These are phyloP conservation scores for Apodemia mormo DNA, from an alignment of 2,888 invertebrate genomes.

Conservation along the genomic window DNA sequence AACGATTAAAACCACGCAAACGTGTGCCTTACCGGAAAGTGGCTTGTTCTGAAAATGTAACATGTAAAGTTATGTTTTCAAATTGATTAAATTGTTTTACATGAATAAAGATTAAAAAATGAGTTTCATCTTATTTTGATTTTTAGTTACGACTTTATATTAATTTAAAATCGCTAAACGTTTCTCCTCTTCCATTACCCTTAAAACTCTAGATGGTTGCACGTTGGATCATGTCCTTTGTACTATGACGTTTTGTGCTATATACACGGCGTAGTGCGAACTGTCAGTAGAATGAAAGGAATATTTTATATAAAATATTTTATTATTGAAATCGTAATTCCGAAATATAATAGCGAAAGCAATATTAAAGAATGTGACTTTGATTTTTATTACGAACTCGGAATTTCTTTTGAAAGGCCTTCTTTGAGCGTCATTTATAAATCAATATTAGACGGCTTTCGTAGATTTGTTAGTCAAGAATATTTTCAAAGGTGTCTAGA, in stretches of 20 bases:
- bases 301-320: constrained; percentile 4
- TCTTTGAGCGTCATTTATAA: neutral
- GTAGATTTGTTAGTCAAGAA: constrained; percentile 3
- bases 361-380: constrained; percentile 3
- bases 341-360: neutral
- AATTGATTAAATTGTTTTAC: no score
- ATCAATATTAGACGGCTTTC: neutral
- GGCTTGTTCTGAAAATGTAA: no score
- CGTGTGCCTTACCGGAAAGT: no score
- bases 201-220: constrained; percentile 7
- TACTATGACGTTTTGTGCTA: constrained; percentile 4
- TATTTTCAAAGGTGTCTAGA: neutral
- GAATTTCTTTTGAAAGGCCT: constrained; percentile 8
- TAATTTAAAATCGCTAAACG: neutral
- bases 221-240: constrained; percentile 14
- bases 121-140: neutral
- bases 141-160: neutral
- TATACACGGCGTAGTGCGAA: neutral
- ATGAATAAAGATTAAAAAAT: no score
- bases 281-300: constrained; percentile 1
- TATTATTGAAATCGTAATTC: constrained; percentile 16
- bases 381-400: constrained; percentile 10
- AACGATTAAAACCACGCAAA: no score
- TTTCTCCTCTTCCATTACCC: neutral
- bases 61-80: no score